A percentile compares a stretch with the other conserved stretches of the same genome.
phyloP scores from a whole-genome alignment of 2,888 invertebrate genomes.

The Melanostoma scalare region DNA sequence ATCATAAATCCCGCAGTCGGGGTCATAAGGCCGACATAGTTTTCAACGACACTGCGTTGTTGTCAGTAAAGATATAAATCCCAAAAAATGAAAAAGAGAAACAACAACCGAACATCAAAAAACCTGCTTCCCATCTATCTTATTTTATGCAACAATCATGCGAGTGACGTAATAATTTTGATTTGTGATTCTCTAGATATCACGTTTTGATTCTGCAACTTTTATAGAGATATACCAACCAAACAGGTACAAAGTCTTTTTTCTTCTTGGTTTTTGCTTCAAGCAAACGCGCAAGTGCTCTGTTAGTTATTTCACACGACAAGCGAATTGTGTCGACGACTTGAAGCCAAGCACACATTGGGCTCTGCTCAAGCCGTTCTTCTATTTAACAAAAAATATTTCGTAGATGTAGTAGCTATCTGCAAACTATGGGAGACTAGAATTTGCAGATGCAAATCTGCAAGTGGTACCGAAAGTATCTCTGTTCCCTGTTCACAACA shows the following conservation, averaged over 20 bases:
- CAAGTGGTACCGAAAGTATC: constrained; percentile 1
- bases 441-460: constrained; percentile 43
- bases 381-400: neutral
- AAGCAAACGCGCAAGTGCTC: constrained; percentile 30
- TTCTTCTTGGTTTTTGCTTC: constrained; percentile 15
- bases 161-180: constrained; percentile 70
- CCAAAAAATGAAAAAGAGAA: constrained; percentile 11
- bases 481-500: constrained; percentile 13
- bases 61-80: constrained; percentile 33
- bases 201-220: constrained; percentile 66
- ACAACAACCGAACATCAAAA: constrained; percentile 13
- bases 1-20: constrained; percentile 62
- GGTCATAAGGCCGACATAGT: constrained; percentile 68
- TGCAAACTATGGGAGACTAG: neutral
- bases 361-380: constrained; percentile 6
- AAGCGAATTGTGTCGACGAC: constrained; percentile 12
- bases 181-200: constrained; percentile 65
- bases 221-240: constrained; percentile 40
- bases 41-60: constrained; percentile 47
- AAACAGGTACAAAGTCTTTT: constrained; percentile 56
- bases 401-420: constrained; percentile 29
- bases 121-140: constrained; percentile 69
- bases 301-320: constrained; percentile 39
- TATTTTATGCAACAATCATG: constrained; percentile 62
- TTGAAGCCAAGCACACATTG: neutral